phyloP scores from a whole-genome alignment of 2,113 vertebrate genomes.

The Neogobius melanostomus region DNA sequence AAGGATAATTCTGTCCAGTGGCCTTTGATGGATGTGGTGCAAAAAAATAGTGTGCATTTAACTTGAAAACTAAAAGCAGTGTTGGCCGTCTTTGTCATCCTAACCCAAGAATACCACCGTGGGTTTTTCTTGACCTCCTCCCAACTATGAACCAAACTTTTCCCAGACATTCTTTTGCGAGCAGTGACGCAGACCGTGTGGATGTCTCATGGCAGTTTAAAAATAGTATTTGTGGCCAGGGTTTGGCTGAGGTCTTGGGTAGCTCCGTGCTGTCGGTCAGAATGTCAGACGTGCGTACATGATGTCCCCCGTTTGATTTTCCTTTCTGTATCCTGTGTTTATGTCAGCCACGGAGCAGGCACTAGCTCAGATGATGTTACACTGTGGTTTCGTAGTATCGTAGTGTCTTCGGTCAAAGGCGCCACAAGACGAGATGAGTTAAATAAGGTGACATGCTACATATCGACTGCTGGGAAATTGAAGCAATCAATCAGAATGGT shows the following conservation, averaged over 20 bases:
- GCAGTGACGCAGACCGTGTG: slow-evolving; percentile 65
- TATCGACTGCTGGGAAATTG: not conserved
- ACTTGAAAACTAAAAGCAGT: not conserved
- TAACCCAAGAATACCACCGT: slow-evolving; percentile 42
- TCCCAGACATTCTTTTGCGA: slow-evolving; percentile 74
- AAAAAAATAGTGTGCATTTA: not conserved
- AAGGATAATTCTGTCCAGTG: not conserved
- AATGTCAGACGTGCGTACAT: slow-evolving; percentile 23
- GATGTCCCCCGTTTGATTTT: slow-evolving; percentile 2
- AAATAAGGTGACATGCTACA: not conserved
- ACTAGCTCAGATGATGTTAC: slow-evolving; percentile 31
- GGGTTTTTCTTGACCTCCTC: slow-evolving; percentile 9
- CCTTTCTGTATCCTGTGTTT: slow-evolving; percentile 25
- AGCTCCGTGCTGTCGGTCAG: not conserved
- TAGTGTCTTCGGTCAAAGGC: not conserved
- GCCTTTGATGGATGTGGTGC: slow-evolving; percentile 6
- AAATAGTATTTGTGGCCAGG: slow-evolving; percentile 56
- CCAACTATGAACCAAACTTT: slow-evolving; percentile 53
- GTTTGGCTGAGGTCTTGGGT: slow-evolving; percentile 49
- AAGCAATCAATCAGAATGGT: slow-evolving; percentile 2
- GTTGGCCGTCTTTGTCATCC: slow-evolving; percentile 31
- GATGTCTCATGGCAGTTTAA: slow-evolving; percentile 54
- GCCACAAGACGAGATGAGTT: not conserved
- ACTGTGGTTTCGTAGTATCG: not conserved
- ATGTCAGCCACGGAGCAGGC: slow-evolving; percentile 30